Evolutionary conservation across 2,113 vertebrate genomes (phyloP).

Genomic region (Equus przewalskii): DNA sequence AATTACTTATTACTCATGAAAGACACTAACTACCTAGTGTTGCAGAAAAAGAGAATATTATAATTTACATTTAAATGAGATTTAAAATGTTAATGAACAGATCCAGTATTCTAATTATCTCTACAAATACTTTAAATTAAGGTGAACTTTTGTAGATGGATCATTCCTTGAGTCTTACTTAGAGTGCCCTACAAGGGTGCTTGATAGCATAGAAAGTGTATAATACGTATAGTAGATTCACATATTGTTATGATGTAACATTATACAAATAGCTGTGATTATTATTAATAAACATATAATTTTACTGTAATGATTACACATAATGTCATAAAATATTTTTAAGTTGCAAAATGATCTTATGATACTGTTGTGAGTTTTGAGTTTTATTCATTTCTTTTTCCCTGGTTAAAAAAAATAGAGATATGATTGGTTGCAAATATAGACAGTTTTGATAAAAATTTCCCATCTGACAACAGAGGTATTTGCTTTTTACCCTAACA

Average conservation of each 20-base stretch:
- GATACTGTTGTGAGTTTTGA: neutral
- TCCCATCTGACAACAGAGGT: neutral
- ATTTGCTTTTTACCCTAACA: neutral
- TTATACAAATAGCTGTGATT: neutral
- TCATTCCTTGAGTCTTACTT: conserved; percentile 80
- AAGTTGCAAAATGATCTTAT: neutral
- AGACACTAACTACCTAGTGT: conserved; percentile 90
- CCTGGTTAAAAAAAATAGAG: neutral
- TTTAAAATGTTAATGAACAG: conserved; percentile 93
- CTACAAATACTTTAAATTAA: conserved; percentile 89
- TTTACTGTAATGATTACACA: neutral
- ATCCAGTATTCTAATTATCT: conserved; percentile 90
- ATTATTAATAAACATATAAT: neutral
- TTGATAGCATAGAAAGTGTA: neutral
- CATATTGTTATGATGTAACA: neutral
- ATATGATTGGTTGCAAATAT: neutral
- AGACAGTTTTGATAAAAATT: neutral
- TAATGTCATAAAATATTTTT: neutral
- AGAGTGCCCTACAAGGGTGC: neutral
- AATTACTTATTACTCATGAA: conserved; percentile 91
- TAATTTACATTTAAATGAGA: conserved; percentile 94
- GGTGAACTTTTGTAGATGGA: conserved; percentile 87
- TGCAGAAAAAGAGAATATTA: conserved; percentile 91
- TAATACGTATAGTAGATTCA: neutral
- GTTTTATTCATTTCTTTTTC: neutral